These are phyloP conservation scores for Ascidia mentula DNA, from an alignment of 23 tunicate genomes.

Conservation along the genomic window DNA sequence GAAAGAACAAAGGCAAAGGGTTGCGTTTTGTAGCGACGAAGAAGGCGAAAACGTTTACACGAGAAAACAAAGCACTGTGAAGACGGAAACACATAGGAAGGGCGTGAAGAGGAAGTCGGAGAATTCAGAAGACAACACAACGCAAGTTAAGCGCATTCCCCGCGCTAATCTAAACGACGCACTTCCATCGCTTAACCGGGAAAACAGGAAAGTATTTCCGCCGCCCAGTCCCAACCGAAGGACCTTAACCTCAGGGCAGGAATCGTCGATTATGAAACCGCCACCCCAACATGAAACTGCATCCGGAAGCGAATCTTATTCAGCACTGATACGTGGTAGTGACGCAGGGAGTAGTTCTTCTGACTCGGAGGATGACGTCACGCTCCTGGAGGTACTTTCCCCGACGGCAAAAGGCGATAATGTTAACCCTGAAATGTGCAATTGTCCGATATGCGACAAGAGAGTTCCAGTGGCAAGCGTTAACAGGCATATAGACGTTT, in stretches of 20 bases:
- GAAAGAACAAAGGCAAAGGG: not conserved
- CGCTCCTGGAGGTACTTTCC: not conserved
- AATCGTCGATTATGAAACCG: not conserved
- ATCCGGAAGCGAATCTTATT: too few species aligned
- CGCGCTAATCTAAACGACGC: not conserved
- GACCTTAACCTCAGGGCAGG: not conserved
- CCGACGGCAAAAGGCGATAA: not conserved
- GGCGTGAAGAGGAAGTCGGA: not conserved
- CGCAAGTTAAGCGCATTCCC: not conserved
- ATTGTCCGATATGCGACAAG: conserved; percentile 28
- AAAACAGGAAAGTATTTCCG: not conserved
- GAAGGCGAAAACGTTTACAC: not conserved
- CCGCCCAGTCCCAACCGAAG: not conserved
- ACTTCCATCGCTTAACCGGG: not conserved
- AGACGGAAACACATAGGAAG: not conserved
- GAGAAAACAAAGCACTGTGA: not conserved
- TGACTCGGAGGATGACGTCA: not conserved
- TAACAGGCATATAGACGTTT: conserved; percentile 31
- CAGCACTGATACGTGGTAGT: not conserved
- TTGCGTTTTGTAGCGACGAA: conserved; percentile 42
- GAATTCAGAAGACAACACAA: not conserved
- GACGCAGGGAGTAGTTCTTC: not conserved
- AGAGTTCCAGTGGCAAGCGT: conserved; percentile 3
- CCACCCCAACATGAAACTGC: not conserved
- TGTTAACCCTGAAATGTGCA: not conserved